Evolutionary conservation across 2,888 invertebrate species (phyloP).

Genomic region (Oligia strigilis): DNA sequence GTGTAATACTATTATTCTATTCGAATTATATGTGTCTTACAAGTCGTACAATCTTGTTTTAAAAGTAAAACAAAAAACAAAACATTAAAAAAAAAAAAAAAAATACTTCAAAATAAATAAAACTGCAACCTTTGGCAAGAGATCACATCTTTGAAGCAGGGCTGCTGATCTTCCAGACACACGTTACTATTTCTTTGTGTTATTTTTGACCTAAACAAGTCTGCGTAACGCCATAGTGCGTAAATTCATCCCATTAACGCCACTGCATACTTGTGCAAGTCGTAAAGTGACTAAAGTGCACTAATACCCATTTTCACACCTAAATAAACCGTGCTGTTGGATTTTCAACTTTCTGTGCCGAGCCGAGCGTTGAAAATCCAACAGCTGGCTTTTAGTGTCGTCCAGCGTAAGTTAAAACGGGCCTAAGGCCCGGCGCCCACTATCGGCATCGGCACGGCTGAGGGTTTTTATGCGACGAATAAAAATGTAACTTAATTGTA

Average conservation of each 20-base stretch:
- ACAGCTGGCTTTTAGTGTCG: not conserved
- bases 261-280: not conserved
- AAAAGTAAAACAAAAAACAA: not conserved
- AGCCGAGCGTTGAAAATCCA: not conserved
- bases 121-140: constrained; percentile 21
- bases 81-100: not conserved
- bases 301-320: not conserved
- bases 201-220: not conserved
- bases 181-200: not conserved
- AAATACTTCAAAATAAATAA: constrained; percentile 18
- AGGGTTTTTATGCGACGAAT: too few relatives aligned
- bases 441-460: too few relatives aligned
- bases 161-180: not conserved
- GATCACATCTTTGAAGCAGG: constrained; percentile 5
- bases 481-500: too few relatives aligned
- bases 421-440: too few relatives aligned
- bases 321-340: not conserved
- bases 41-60: not conserved
- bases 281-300: not conserved
- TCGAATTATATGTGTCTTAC: constrained; percentile 1
- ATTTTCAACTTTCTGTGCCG: not conserved
- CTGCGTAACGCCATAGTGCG: too few relatives aligned
- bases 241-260: not conserved
- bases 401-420: not conserved
- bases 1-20: not conserved